Percentiles rank a stretch among this genome's conserved stretches.
Conservation (phyloP, 2,797 vertebrate genomes). For the Scomberomorus guttatus region DNA sequence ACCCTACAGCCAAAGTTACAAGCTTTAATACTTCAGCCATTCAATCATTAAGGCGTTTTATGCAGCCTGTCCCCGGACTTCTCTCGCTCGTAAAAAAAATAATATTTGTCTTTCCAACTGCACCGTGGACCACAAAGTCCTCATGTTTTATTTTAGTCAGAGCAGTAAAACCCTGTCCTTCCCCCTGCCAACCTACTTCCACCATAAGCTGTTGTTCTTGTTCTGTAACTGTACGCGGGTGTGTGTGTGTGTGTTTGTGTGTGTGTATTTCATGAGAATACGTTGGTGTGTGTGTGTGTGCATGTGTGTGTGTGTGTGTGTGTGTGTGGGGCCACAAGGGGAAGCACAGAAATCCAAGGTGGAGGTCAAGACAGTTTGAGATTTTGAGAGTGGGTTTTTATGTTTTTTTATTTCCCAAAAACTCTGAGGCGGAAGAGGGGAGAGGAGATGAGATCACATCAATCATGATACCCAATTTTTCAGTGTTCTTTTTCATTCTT, state of each 20-base stretch:
- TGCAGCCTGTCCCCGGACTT: conserved; percentile 77
- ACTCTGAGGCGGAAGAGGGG: not conserved
- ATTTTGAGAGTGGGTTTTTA: conserved; percentile 56
- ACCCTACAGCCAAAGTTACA: conserved; percentile 69
- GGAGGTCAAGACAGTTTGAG: conserved; percentile 73
- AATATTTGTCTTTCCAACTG: conserved; percentile 91
- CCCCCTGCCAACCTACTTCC: conserved; percentile 72
- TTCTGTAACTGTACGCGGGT: conserved; percentile 64
- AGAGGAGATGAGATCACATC: not conserved
- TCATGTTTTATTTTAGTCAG: conserved; percentile 86
- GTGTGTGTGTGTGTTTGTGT: conserved; percentile 45
- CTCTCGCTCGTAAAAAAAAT: conserved; percentile 85
- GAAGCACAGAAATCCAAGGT: conserved; percentile 59
- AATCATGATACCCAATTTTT: not conserved
- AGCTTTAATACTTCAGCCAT: conserved; percentile 88
- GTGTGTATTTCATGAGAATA: conserved; percentile 12
- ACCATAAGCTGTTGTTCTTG: conserved; percentile 75
- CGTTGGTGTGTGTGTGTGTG: conserved; percentile 33
- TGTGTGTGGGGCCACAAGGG: conserved; percentile 35
- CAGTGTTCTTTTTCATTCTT: not conserved
- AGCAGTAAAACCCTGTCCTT: conserved; percentile 84
- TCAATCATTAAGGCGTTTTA: conserved; percentile 85
- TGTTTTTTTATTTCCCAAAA: conserved; percentile 36
- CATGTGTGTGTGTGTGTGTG: conserved; percentile 47
- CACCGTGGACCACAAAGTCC: conserved; percentile 87